Evolutionary conservation across 1,140 invertebrate species (phyloP).

Genomic region (Caenorhabditis tropicalis): DNA sequence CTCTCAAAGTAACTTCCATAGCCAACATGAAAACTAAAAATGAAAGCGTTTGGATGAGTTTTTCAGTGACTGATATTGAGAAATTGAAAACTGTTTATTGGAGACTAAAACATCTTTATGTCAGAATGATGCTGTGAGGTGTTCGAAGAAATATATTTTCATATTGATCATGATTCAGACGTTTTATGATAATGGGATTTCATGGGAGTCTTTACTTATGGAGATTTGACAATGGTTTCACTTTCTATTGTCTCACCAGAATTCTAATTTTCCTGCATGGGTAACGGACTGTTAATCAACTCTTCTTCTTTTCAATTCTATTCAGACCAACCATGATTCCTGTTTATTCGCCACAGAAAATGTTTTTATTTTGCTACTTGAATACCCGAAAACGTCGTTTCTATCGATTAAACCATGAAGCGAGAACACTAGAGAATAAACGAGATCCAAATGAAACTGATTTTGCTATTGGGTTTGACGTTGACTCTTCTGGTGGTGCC

Average conservation of each 20-base stretch:
- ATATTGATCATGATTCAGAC: background rate
- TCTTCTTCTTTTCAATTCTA: background rate
- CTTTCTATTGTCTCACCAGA: background rate
- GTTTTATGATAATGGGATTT: background rate
- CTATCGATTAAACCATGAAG: background rate
- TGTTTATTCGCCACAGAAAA: constrained; percentile 1
- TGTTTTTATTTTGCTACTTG: background rate
- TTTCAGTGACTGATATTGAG: constrained; percentile 1
- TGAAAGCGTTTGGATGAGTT: constrained; percentile 18
- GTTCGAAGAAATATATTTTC: background rate
- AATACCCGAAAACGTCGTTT: background rate
- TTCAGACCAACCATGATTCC: constrained; percentile 13
- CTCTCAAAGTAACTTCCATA: background rate
- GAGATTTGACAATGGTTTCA: constrained; percentile 22
- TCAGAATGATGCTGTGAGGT: constrained; percentile 7
- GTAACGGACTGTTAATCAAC: background rate
- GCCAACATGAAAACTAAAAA: background rate
- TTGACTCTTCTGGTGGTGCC: background rate
- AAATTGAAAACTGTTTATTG: background rate
- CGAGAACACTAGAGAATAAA: background rate
- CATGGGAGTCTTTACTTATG: constrained; percentile 25
- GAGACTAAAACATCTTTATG: background rate
- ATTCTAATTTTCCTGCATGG: background rate
- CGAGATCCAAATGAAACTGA: background rate
- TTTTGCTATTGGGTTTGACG: background rate